Conservation (phyloP, 2,113 vertebrate genomes). For the Garra rufa region DNA sequence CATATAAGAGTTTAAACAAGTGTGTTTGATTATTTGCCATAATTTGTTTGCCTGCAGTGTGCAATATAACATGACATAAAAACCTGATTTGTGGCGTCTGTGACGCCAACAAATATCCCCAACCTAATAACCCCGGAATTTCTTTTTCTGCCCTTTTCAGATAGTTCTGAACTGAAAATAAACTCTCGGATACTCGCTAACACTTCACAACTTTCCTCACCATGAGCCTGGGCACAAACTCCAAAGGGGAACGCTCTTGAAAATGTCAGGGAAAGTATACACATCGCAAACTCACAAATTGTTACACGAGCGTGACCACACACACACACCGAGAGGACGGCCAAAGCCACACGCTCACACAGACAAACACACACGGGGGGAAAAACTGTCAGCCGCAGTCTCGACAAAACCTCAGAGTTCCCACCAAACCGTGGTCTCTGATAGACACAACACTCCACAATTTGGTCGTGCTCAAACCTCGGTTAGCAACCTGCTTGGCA, state of each 20-base stretch:
- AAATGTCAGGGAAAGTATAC: slow-evolving; percentile 46
- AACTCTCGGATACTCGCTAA: neutral
- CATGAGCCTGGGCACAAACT: slow-evolving; percentile 32
- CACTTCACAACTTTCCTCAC: slow-evolving; percentile 32
- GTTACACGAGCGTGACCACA: slow-evolving; percentile 22
- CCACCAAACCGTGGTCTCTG: slow-evolving; percentile 51
- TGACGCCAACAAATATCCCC: neutral
- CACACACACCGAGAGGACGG: slow-evolving; percentile 24
- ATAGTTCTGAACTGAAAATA: neutral
- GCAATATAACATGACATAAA: neutral
- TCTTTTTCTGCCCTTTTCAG: neutral
- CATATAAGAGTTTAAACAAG: neutral
- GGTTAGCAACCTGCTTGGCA: slow-evolving; percentile 29
- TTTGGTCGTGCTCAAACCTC: slow-evolving; percentile 24
- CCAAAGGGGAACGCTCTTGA: slow-evolving; percentile 19
- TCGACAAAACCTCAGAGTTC: slow-evolving; percentile 55
- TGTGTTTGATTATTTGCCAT: slow-evolving; percentile 1
- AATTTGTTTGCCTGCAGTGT: neutral
- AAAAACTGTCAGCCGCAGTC: slow-evolving; percentile 47
- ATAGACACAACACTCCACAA: slow-evolving; percentile 48
- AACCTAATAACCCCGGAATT: neutral
- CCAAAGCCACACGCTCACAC: slow-evolving; percentile 55
- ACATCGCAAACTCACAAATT: slow-evolving; percentile 26
- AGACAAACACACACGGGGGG: slow-evolving; percentile 47
- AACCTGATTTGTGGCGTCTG: neutral